phyloP scores from a whole-genome alignment of 2,797 vertebrate species.

The Pseudotriccus pelzelni region DNA sequence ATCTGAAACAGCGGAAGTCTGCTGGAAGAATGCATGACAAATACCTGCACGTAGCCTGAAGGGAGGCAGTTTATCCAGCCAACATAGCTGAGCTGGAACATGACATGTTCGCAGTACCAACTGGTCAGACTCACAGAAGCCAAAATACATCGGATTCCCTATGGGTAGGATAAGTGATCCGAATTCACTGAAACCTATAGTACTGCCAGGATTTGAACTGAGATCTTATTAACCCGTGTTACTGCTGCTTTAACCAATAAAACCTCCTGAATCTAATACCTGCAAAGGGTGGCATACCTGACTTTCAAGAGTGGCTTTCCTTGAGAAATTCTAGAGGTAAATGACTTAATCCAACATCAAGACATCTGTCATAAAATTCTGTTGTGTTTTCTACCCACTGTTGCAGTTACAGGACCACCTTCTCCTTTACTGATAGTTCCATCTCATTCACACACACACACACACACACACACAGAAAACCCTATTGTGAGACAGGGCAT shows the following conservation, averaged over 20 bases:
- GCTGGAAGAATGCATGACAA: conserved; percentile 17
- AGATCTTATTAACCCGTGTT: neutral
- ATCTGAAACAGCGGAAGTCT: conserved; percentile 23
- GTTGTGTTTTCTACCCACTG: neutral
- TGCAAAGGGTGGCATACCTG: neutral
- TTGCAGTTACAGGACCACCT: neutral
- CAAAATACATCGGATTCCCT: neutral
- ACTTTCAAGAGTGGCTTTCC: neutral
- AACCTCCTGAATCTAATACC: neutral
- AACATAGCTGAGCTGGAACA: neutral
- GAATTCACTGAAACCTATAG: neutral
- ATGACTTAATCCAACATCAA: neutral
- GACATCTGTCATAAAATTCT: neutral
- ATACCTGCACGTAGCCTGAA: conserved; percentile 40
- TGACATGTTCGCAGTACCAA: conserved; percentile 7
- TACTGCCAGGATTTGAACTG: neutral
- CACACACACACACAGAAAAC: neutral
- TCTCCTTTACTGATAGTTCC: neutral
- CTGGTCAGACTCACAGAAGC: neutral
- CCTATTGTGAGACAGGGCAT: neutral
- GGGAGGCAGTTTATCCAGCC: neutral
- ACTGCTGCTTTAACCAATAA: neutral
- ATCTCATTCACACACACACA: neutral
- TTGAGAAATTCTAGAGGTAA: neutral
- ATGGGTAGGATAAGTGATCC: neutral